Conservation (phyloP, 2,797 vertebrate genomes). For the Hydrophis major region DNA sequence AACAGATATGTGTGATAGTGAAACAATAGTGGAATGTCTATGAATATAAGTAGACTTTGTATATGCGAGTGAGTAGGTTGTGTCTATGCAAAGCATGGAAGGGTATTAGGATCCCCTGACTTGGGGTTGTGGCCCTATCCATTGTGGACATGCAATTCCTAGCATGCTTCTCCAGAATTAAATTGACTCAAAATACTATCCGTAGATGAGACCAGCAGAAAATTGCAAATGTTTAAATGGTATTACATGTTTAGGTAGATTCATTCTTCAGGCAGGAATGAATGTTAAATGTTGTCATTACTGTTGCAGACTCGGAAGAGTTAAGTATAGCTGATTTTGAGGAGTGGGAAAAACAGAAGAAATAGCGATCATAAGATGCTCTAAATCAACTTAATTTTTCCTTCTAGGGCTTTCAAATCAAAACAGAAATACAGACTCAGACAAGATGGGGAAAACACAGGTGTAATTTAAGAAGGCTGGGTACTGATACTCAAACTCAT, state of each 20-base stretch:
- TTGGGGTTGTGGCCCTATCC: background rate
- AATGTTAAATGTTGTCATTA: background rate
- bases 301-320: background rate
- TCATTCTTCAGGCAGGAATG: background rate
- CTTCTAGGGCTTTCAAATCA: background rate
- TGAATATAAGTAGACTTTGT: background rate
- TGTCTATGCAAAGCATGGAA: background rate
- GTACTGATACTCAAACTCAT: background rate
- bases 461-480: background rate
- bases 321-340: background rate
- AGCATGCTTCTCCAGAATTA: background rate
- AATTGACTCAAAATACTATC: background rate
- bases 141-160: background rate
- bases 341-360: background rate
- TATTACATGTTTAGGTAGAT: background rate
- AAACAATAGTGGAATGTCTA: background rate
- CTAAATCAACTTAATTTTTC: background rate
- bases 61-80: background rate
- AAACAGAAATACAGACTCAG: background rate
- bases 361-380: background rate
- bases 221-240: background rate
- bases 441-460: background rate
- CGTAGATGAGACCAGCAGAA: background rate
- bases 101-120: background rate
- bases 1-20: background rate